phyloP scores from a whole-genome alignment of 2,113 vertebrate species.

The Mungos mungo region DNA sequence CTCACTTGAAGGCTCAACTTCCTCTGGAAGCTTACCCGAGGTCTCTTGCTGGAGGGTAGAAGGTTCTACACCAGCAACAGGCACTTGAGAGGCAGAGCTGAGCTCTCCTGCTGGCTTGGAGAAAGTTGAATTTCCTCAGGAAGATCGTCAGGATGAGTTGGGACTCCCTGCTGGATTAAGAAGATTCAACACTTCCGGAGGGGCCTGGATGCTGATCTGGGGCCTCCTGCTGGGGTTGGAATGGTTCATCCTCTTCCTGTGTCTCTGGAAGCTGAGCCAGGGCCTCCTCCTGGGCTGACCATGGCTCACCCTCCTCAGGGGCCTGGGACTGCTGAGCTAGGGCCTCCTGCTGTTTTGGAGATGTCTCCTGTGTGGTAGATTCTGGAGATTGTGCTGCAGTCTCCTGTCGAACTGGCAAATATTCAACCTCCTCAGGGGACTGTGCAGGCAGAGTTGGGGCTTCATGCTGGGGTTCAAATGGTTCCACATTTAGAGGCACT shows the following conservation, averaged over 20 bases:
- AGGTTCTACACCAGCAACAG: too few relatives aligned
- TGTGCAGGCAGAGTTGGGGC: not conserved
- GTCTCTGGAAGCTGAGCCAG: not conserved
- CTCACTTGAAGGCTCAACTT: not conserved
- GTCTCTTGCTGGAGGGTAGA: not conserved
- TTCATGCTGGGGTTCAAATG: not conserved
- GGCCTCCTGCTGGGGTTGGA: not conserved
- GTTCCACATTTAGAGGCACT: not conserved
- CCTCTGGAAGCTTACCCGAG: not conserved
- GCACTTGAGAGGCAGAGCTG: not conserved
- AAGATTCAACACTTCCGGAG: too few relatives aligned
- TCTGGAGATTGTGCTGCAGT: not conserved
- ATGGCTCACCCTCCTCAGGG: not conserved
- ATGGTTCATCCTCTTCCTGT: too few relatives aligned
- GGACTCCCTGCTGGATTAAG: not conserved
- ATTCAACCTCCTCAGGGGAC: not conserved
- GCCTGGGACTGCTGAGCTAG: not conserved
- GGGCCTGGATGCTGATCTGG: too few relatives aligned
- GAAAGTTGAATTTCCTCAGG: not conserved
- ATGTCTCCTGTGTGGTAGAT: not conserved
- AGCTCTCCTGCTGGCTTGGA: too few relatives aligned
- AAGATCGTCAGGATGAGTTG: too few relatives aligned
- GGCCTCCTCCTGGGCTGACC: fast-evolving
- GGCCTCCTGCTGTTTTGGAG: not conserved
- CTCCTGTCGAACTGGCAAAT: not conserved